Evolutionary conservation across 2,797 vertebrate species (phyloP).

Genomic region (Cynodonichthys magdalenae): DNA sequence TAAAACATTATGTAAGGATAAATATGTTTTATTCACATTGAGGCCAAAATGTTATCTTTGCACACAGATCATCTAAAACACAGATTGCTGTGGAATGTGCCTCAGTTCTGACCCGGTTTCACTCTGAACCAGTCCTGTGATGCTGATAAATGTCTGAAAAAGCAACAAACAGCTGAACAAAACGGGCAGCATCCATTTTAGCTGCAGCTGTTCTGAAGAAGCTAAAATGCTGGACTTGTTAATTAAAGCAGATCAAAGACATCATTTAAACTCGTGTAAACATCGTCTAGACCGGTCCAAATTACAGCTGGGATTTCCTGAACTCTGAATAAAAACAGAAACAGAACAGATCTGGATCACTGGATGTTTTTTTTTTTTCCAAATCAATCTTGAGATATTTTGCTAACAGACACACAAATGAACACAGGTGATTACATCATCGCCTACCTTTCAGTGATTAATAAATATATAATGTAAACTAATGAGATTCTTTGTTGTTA

Average conservation of each 20-base stretch:
- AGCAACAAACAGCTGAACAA: neutral
- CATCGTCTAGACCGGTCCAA: conserved; percentile 52
- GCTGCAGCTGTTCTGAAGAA: neutral
- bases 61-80: neutral
- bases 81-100: neutral
- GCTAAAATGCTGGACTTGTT: conserved; percentile 8
- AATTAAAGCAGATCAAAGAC: conserved; percentile 20
- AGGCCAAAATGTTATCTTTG: conserved; percentile 4
- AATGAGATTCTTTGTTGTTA: too few species aligned
- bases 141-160: neutral
- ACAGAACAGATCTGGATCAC: neutral
- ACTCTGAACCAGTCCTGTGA: too few species aligned
- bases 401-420: too few species aligned
- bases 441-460: too few species aligned
- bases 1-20: too few species aligned
- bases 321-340: conserved; percentile 1
- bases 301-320: conserved; percentile 39
- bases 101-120: neutral
- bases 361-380: too few species aligned
- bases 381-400: too few species aligned
- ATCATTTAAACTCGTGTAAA: conserved; percentile 47
- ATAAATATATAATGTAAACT: too few species aligned
- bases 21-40: neutral
- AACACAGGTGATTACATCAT: too few species aligned
- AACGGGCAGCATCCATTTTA: neutral